phyloP scores from a whole-genome alignment of 2,113 vertebrate species.

The Elephas maximus region DNA sequence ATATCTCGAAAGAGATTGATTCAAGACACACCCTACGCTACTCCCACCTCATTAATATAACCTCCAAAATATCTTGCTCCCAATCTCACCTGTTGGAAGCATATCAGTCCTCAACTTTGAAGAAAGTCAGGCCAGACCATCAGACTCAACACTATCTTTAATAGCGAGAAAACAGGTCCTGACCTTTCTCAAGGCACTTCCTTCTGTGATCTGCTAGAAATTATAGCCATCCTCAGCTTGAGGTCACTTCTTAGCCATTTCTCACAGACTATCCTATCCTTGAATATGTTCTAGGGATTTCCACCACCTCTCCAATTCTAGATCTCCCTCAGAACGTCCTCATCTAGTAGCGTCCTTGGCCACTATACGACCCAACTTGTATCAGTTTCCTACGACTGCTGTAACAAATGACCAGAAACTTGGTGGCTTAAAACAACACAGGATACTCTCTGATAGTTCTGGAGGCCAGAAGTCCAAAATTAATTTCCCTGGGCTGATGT shows the following conservation, averaged over 20 bases:
- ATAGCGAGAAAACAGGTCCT: not conserved
- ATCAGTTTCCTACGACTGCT: not conserved
- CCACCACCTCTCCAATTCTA: too few species aligned
- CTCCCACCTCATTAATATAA: too few species aligned
- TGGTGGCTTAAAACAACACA: not conserved
- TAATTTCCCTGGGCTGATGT: not conserved
- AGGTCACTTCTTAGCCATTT: not conserved
- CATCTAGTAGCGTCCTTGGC: not conserved
- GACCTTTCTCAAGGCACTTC: not conserved
- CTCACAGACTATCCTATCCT: not conserved
- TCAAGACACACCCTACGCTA: too few species aligned
- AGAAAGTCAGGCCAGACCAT: not conserved
- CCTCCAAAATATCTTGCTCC: not conserved
- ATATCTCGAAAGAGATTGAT: too few species aligned
- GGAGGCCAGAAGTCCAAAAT: not conserved
- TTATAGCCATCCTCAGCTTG: not conserved
- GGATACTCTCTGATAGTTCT: not conserved
- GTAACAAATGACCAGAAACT: not conserved
- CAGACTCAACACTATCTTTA: not conserved
- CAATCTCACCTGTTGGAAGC: not conserved
- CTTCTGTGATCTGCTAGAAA: not conserved
- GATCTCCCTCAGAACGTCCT: not conserved
- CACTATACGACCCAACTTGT: not conserved
- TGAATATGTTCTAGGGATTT: not conserved
- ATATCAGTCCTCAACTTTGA: not conserved